phyloP scores from a whole-genome alignment of 2,888 invertebrate species.

The Cynaeus angustus region DNA sequence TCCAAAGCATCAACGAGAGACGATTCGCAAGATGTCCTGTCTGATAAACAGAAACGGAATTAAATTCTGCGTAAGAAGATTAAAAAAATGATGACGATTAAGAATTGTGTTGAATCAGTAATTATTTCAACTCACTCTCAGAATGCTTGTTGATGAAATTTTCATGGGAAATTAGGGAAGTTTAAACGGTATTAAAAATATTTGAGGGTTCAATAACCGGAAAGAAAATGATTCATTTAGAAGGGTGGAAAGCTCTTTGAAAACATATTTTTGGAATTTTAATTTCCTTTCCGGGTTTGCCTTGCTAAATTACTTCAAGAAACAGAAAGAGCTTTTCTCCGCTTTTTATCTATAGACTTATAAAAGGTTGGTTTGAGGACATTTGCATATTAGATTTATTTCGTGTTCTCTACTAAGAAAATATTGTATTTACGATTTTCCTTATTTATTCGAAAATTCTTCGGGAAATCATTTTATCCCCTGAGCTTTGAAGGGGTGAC shows the following conservation, averaged over 20 bases:
- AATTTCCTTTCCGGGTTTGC: background rate
- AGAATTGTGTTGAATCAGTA: background rate
- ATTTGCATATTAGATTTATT: constrained; percentile 11
- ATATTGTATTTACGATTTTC: constrained; percentile 13
- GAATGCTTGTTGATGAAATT: constrained; percentile 17
- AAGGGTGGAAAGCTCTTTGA: too few species aligned
- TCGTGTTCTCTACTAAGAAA: background rate
- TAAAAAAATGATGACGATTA: background rate
- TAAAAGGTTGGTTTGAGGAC: background rate
- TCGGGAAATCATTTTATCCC: constrained; percentile 26
- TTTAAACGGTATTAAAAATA: constrained; percentile 27
- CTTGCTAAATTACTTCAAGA: too few species aligned
- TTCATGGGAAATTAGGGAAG: constrained; percentile 18
- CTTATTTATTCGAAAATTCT: constrained; percentile 12
- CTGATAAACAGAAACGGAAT: background rate
- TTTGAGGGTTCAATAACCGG: constrained; percentile 9
- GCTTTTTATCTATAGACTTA: constrained; percentile 7
- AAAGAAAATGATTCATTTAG: constrained; percentile 8
- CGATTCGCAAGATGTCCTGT: background rate
- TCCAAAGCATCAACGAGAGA: too few species aligned
- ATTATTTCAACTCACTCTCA: constrained; percentile 13
- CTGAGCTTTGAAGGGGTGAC: constrained; percentile 18
- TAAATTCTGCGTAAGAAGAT: constrained; percentile 1
- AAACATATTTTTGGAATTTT: constrained; percentile 1
- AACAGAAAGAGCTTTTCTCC: too few species aligned